Base-by-base conservation (phyloP, 2,888 invertebrate species). In the Anarsia innoxiella region DNA sequence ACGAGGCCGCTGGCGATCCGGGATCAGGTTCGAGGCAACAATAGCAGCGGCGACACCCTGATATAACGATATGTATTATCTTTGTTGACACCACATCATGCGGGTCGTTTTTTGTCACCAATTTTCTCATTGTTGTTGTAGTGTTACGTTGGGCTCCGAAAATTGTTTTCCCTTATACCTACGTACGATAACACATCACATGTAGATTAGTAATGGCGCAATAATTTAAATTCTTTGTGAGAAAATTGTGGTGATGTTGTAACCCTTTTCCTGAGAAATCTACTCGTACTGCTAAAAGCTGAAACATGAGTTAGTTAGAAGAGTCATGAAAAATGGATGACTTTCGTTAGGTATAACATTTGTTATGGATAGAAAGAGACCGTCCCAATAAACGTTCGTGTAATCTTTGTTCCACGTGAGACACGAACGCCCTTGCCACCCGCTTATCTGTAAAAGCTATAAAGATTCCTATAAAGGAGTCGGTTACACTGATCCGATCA, bases 1-100 rank as follows among this genome's bases (percentile, higher is more conserved):
- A 80, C 79, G 77, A 79, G 74, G 23, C 62, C 60, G 63, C 58
- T 62, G 61, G 59, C 66, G 66, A 75, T 70, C 70, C 64, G 62
- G 71, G 78, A 78, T 78, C 75, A 73, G 42, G 34, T 31, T 40
- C 47, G 70, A 72, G 74, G 66, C 61, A 64, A 65, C 71, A 74
- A 78, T 77, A 80, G 79, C 74, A 59, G 70, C 70, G 69, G 66
- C 69, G 66, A 65, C 60, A 57, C 66, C 69, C 74, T 60, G 76
- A 79, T 79, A 78, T 66, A 68, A 53, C 72, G 68, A 79, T 77
- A 72, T 69, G 72, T 73, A 79, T 80, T 79, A 80, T 79, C 74
- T 75, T 64, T 71, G 73, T 76, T 79, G 78, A 75, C 74, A 75
- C 73, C 73, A 63, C 68, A 72, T 80, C 75, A 69, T 77, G 69